Conservation (phyloP, 2,888 invertebrate species). For the Pristionchus exspectatus region DNA sequence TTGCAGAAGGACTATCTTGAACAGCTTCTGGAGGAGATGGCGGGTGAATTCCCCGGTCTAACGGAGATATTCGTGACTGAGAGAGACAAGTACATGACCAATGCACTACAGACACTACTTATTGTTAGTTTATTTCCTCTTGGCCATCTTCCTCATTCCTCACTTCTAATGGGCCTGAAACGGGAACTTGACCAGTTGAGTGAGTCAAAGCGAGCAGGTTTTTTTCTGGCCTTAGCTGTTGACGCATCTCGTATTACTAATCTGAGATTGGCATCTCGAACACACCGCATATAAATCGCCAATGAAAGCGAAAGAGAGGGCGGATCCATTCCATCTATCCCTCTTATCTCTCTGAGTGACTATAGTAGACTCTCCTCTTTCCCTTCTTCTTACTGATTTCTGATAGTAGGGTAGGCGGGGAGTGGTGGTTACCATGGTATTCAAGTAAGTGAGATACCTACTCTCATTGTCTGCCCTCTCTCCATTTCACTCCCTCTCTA, state of each 20-base stretch:
- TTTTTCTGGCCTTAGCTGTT: background rate
- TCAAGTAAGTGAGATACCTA: slow-evolving; percentile 29
- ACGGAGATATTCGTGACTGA: slow-evolving; percentile 91
- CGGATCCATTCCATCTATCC: background rate
- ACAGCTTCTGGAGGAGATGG: slow-evolving; percentile 92
- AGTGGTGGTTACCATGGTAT: slow-evolving; percentile 19
- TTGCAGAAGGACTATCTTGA: slow-evolving; percentile 83
- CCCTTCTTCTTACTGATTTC: background rate
- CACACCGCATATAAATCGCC: background rate
- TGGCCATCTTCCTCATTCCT: background rate
- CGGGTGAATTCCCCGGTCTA: slow-evolving; percentile 78
- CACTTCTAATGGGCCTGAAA: background rate
- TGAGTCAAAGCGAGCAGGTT: background rate
- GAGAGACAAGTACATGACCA: slow-evolving; percentile 92
- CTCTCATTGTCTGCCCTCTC: background rate
- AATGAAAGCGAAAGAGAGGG: background rate
- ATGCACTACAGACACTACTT: slow-evolving; percentile 79
- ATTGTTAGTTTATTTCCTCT: slow-evolving; percentile 26
- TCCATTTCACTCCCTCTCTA: background rate
- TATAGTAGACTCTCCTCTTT: background rate
- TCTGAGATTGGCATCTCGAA: background rate
- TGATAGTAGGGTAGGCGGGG: slow-evolving; percentile 21
- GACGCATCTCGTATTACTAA: slow-evolving; percentile 6
- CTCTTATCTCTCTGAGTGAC: background rate
- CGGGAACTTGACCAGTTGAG: no score